phyloP scores from a whole-genome alignment of 1,140 invertebrate genomes.

The Sinella curviseta region DNA sequence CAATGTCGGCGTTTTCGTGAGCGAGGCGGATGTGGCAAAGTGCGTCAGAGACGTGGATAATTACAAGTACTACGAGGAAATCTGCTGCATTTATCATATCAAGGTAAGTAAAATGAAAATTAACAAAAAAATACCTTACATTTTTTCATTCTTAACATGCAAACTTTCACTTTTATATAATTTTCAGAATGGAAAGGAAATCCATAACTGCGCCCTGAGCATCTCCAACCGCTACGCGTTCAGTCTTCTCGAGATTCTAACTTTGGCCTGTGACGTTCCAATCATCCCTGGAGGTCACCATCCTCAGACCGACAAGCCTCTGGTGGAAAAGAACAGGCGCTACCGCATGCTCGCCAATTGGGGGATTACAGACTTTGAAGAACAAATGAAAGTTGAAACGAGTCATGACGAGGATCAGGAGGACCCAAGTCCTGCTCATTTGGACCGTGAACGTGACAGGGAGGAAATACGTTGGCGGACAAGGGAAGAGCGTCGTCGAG shows the following conservation, averaged over 20 bases:
- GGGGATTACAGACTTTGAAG: too few species aligned
- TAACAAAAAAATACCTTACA: too few species aligned
- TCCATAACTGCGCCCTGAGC: neutral
- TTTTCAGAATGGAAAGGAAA: neutral
- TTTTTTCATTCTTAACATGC: too few species aligned
- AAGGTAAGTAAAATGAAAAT: neutral
- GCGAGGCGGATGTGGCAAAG: neutral
- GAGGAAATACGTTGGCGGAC: too few species aligned
- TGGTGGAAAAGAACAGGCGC: neutral
- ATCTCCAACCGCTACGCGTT: neutral
- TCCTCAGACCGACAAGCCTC: neutral
- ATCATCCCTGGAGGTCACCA: neutral
- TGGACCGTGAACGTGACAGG: too few species aligned
- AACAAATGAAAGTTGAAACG: too few species aligned
- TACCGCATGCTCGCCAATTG: neutral
- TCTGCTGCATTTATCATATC: neutral
- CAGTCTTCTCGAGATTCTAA: neutral
- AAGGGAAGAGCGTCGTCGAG: too few species aligned
- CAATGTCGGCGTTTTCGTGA: neutral
- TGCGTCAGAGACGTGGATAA: neutral
- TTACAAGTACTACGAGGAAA: neutral
- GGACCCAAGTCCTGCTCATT: too few species aligned
- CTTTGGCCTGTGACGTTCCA: neutral
- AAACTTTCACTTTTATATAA: neutral
- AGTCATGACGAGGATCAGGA: too few species aligned